Percentiles rank a stretch among this genome's conserved stretches.
phyloP scores from a whole-genome alignment of 2,113 vertebrate species.

The Microtus richardsoni region DNA sequence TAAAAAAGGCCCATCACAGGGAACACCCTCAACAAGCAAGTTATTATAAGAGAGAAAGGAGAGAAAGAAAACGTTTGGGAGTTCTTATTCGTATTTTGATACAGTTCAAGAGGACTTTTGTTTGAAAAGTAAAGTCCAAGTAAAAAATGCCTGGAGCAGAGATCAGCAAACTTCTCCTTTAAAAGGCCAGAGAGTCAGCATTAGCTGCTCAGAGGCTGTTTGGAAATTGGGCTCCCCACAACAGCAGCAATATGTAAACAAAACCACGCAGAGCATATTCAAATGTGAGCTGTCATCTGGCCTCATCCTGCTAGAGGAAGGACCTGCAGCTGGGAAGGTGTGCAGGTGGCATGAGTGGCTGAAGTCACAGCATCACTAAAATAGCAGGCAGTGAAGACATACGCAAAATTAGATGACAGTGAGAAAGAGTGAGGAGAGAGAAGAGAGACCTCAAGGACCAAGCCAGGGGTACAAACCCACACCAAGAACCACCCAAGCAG shows the following conservation, averaged over 20 bases:
- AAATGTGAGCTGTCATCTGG: background rate
- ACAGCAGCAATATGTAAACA: background rate
- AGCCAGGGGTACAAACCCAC: background rate
- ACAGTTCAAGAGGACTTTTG: slow-evolving; percentile 13
- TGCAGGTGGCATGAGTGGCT: background rate
- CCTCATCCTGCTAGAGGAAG: background rate
- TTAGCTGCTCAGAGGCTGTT: background rate
- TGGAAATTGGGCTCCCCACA: background rate
- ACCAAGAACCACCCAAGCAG: background rate
- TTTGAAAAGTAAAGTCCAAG: slow-evolving; percentile 55
- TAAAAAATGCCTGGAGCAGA: background rate
- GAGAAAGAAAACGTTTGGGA: background rate
- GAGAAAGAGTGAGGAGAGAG: background rate
- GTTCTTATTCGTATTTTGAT: background rate
- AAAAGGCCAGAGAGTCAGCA: slow-evolving; percentile 18
- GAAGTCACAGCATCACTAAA: background rate
- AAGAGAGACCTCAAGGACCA: background rate
- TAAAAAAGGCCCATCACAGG: background rate
- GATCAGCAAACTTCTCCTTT: slow-evolving; percentile 7
- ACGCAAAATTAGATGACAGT: background rate
- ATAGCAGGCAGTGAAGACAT: background rate
- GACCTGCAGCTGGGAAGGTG: background rate
- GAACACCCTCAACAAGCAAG: background rate
- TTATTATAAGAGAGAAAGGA: background rate
- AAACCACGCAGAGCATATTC: background rate